phyloP scores from a whole-genome alignment of 92 coral and sea anemone genomes.

The Isaurus tuberculatus region DNA sequence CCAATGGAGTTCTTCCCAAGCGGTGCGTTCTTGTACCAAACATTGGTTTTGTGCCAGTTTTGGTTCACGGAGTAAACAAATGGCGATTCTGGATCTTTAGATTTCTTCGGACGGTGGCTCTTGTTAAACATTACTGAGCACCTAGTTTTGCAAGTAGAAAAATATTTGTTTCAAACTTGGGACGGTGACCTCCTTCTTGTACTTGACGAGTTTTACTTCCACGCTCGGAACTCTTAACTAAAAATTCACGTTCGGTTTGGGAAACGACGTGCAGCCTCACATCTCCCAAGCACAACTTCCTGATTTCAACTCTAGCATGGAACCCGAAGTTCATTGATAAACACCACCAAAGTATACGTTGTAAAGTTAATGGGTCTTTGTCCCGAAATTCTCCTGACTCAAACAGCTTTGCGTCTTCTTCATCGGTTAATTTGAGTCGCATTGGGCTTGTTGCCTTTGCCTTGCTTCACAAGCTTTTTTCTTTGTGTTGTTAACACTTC shows the following conservation, averaged over 20 bases:
- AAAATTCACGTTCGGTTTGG: not conserved
- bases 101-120: too few species aligned
- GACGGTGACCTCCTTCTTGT: not conserved
- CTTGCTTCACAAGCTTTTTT: not conserved
- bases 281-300: not conserved
- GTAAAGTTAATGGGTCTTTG: not conserved
- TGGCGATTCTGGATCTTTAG: too few species aligned
- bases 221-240: not conserved
- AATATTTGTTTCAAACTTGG: not conserved
- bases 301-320: not conserved
- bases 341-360: not conserved
- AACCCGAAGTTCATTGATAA: not conserved
- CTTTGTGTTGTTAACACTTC: not conserved
- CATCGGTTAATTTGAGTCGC: not conserved
- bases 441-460: not conserved
- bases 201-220: not conserved
- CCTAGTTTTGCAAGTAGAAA: too few species aligned
- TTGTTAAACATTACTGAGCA: too few species aligned
- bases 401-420: not conserved
- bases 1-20: too few species aligned
- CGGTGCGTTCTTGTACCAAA: too few species aligned
- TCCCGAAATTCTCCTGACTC: not conserved
- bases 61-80: too few species aligned
- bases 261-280: not conserved
- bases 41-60: too few species aligned